Conservation (phyloP, 2,888 invertebrate species). For the Pardosa pseudoannulata region DNA sequence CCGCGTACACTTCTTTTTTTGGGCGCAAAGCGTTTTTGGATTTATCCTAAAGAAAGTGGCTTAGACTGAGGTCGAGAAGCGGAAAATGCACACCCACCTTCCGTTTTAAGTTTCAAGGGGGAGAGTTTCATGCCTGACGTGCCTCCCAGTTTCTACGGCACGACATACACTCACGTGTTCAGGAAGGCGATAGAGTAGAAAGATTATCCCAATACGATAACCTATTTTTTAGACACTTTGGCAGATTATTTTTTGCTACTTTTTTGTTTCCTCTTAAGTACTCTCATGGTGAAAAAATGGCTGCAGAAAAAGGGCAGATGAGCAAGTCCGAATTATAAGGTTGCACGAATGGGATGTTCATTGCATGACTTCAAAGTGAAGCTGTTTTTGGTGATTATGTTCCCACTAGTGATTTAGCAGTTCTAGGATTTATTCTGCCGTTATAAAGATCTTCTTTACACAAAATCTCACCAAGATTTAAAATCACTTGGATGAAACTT, state of each 20-base stretch:
- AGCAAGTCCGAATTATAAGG: not conserved
- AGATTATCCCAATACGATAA: not conserved
- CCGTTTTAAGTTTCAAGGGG: not conserved
- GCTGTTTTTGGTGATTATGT: not conserved
- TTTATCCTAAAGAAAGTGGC: too few species aligned
- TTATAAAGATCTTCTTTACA: too few species aligned
- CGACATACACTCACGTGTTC: not conserved
- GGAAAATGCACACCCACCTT: not conserved
- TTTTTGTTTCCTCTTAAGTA: not conserved
- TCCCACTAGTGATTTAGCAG: not conserved
- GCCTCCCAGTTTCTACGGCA: not conserved
- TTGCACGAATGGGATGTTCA: not conserved
- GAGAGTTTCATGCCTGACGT: not conserved
- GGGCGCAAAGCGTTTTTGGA: too few species aligned
- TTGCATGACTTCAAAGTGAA: too few species aligned
- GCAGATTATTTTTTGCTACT: not conserved
- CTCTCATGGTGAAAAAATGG: not conserved
- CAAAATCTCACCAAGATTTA: too few species aligned
- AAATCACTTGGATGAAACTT: too few species aligned
- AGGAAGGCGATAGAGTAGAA: not conserved
- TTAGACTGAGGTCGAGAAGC: too few species aligned
- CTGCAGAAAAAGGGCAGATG: not conserved
- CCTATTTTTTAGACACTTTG: not conserved
- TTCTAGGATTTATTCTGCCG: too few species aligned
- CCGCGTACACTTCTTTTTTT: too few species aligned